Evolutionary conservation across 92 coral and sea anemone genomes (phyloP).

Genomic region (Isaurus tuberculatus): DNA sequence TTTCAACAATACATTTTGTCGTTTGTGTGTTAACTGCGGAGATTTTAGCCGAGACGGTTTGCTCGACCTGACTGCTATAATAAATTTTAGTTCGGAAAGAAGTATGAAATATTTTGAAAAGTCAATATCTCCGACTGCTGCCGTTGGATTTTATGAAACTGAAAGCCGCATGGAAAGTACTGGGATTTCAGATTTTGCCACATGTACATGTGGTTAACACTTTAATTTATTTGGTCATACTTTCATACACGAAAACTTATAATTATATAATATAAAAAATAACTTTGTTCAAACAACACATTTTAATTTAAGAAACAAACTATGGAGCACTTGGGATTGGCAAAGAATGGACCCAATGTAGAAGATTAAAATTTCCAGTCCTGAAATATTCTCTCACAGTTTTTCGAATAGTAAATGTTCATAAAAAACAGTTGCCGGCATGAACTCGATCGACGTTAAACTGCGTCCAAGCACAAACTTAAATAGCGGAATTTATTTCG

Average conservation of each 20-base stretch:
- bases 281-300: not conserved
- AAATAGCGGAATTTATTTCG: not conserved
- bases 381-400: not conserved
- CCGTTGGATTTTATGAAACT: not conserved
- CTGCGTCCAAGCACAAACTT: not conserved
- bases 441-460: not conserved
- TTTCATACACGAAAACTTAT: not conserved
- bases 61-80: not conserved
- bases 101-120: not conserved
- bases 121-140: not conserved
- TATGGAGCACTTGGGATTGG: not conserved
- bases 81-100: not conserved
- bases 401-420: not conserved
- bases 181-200: not conserved
- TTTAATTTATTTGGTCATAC: not conserved
- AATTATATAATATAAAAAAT: too few relatives aligned
- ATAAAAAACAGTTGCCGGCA: not conserved
- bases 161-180: slow-evolving; percentile 5
- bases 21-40: not conserved
- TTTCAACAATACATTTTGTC: slow-evolving; percentile 1
- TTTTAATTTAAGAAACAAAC: not conserved
- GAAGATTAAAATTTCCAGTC: not conserved
- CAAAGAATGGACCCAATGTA: not conserved
- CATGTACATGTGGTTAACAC: not conserved
- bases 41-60: not conserved